These are phyloP conservation scores for Mactra quadrangularis DNA, from an alignment of 1,140 invertebrate species.

Conservation along the genomic window DNA sequence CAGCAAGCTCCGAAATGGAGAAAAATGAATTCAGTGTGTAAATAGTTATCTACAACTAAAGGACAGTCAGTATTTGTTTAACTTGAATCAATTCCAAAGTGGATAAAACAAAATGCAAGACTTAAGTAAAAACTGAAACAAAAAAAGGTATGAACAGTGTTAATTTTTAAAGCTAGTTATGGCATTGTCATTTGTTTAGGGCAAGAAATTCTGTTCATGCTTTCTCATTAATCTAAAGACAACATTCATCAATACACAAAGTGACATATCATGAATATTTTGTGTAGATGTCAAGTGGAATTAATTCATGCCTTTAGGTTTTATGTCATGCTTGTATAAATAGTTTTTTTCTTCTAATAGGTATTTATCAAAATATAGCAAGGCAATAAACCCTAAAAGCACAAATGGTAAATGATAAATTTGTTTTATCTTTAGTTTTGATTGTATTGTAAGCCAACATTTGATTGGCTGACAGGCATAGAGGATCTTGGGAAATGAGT, in stretches of 20 bases:
- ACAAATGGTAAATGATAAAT: slow-evolving; percentile 9
- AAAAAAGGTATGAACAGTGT: slow-evolving; percentile 1
- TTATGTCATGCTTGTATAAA: slow-evolving; percentile 13
- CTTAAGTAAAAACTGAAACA: slow-evolving; percentile 1
- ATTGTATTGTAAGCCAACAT: neutral
- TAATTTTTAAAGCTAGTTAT: slow-evolving; percentile 2
- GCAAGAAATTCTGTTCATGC: slow-evolving; percentile 8
- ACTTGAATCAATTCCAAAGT: neutral
- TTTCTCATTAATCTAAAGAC: slow-evolving; percentile 22
- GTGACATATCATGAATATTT: slow-evolving; percentile 31
- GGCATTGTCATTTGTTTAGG: neutral
- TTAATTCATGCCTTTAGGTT: slow-evolving; percentile 13
- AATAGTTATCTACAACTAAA: slow-evolving; percentile 25
- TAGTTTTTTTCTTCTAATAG: neutral
- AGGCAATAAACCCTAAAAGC: slow-evolving; percentile 23
- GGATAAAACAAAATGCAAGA: slow-evolving; percentile 6
- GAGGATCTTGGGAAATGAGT: slow-evolving; percentile 38
- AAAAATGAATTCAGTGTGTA: neutral
- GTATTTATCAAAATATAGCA: neutral
- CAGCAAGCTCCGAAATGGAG: slow-evolving; percentile 55
- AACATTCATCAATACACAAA: slow-evolving; percentile 32
- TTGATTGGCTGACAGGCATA: slow-evolving; percentile 25
- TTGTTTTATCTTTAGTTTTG: too few species aligned
- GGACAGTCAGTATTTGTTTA: neutral
- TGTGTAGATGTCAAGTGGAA: slow-evolving; percentile 13